Evolutionary conservation across 2,888 invertebrate species (phyloP).

Genomic region (Himalopsyche kuldschensis): DNA sequence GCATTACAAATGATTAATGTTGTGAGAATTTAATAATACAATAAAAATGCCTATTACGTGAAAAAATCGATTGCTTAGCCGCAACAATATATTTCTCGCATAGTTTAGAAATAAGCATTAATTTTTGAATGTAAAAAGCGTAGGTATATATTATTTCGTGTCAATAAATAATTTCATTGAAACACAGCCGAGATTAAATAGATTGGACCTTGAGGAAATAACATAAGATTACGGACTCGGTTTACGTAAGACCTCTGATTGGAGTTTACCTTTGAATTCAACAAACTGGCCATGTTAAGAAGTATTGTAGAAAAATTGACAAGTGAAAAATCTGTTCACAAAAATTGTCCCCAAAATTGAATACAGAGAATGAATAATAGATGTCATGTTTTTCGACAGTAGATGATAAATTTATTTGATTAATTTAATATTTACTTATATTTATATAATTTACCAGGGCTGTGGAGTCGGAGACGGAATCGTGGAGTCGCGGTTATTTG

Average conservation of each 20-base stretch:
- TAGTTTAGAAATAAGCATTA: not conserved
- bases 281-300: not conserved
- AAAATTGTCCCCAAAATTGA: too few species aligned
- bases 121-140: not conserved
- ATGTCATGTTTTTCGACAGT: too few species aligned
- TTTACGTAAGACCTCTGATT: not conserved
- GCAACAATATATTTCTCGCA: not conserved
- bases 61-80: too few species aligned
- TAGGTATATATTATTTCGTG: not conserved
- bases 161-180: not conserved
- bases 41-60: too few species aligned
- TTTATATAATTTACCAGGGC: too few species aligned
- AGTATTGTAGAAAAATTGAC: not conserved
- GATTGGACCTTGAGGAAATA: not conserved
- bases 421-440: too few species aligned
- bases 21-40: too few species aligned
- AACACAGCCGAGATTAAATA: not conserved
- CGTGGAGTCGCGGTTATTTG: too few species aligned
- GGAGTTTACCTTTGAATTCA: not conserved
- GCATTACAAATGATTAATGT: too few species aligned
- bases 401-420: too few species aligned
- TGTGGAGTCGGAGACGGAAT: too few species aligned
- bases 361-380: too few species aligned
- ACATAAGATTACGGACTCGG: not conserved
- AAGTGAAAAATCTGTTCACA: not conserved